Evolutionary conservation across 2,797 vertebrate species (phyloP), one percentile per base, ranked within the genome.

Genomic region (Pachyuromys duprasi): DNA sequence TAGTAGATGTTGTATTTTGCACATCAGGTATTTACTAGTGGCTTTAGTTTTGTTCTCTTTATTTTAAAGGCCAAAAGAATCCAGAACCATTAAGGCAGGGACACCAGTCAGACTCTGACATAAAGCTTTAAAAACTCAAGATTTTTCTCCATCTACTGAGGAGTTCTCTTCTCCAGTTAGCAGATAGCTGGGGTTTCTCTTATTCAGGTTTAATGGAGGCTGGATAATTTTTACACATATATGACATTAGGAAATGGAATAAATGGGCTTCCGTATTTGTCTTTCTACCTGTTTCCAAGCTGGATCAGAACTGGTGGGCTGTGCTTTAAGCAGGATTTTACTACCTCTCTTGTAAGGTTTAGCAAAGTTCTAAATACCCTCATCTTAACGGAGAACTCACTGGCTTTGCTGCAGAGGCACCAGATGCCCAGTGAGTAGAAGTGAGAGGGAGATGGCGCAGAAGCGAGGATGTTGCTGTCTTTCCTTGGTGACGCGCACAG

Each of bases 291-390:
- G 42, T 95, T 94, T 93, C 95, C 93, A 95, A 78, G 90, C 89
- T 97, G 90, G 94, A 95, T 97, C 57, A 96, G 96, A 97, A 97
- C 87, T 94, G 83, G 80, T 93, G 84, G 86, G 93, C 94, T 95
- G 42, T 94, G 86, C 96, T 89, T 36, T 92, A 83, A 91, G 95
- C 93, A 91, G 86, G 95, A 97, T 96, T 97, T 97, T 86, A 97
- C 97, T 98, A 98, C 97, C 97, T 98, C 97, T 98, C 93, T 95
- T 87, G n/a, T 90, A 97, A 96, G 89, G 89, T 67, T 97, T 96
- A 93, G 91, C 94, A 97, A 89, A 97, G 86, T 94, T 96, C 94
- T 95, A 79, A 96, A 93, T 93, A 95, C 60, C 81, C 65, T 63
- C 89, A 91, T 96, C 93, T 96, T 91, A 91, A 93, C 95, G 96